Percentiles rank a stretch among this genome's conserved stretches.
These are phyloP conservation scores for Larimichthys polyactis DNA, from an alignment of 2,113 vertebrate species.

Conservation along the genomic window DNA sequence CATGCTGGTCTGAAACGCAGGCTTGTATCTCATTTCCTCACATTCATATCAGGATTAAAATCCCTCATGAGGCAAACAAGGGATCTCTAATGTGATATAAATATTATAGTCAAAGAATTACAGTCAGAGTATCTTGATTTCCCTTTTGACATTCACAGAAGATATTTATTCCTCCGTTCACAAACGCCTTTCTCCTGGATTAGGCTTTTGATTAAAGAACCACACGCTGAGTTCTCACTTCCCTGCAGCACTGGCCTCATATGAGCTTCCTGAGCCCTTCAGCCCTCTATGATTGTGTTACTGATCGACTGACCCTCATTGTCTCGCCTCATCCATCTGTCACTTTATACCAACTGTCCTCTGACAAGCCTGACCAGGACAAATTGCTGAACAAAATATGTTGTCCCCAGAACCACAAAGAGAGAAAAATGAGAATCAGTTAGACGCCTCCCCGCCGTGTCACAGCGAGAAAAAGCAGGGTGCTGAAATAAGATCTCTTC, in stretches of 20 bases:
- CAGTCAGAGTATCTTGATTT: slow-evolving; percentile 43
- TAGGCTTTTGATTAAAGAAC: slow-evolving; percentile 55
- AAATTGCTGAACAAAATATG: slow-evolving; percentile 75
- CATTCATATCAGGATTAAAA: slow-evolving; percentile 59
- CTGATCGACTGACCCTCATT: slow-evolving; percentile 78
- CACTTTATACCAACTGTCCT: slow-evolving; percentile 74
- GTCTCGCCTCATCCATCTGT: slow-evolving; percentile 80
- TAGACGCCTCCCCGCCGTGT: slow-evolving; percentile 53
- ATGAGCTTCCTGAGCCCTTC: slow-evolving; percentile 43
- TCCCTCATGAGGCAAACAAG: slow-evolving; percentile 49
- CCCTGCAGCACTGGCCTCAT: slow-evolving; percentile 24
- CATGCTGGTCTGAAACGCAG: slow-evolving; percentile 36
- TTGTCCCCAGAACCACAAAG: slow-evolving; percentile 64
- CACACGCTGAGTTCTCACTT: slow-evolving; percentile 11
- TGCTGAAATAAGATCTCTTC: slow-evolving; percentile 61
- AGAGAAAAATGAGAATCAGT: slow-evolving; percentile 77
- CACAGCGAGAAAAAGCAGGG: slow-evolving; percentile 33
- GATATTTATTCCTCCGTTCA: slow-evolving; percentile 41
- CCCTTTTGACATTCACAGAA: slow-evolving; percentile 16
- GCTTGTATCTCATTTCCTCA: slow-evolving; percentile 70
- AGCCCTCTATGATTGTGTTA: slow-evolving; percentile 64
- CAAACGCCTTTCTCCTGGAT: slow-evolving; percentile 28
- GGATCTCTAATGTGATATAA: slow-evolving; percentile 58
- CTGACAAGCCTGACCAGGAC: slow-evolving; percentile 77
- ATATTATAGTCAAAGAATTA: slow-evolving; percentile 55